Conservation (phyloP, 2,888 invertebrate genomes). For the Calliscelio sp. region DNA sequence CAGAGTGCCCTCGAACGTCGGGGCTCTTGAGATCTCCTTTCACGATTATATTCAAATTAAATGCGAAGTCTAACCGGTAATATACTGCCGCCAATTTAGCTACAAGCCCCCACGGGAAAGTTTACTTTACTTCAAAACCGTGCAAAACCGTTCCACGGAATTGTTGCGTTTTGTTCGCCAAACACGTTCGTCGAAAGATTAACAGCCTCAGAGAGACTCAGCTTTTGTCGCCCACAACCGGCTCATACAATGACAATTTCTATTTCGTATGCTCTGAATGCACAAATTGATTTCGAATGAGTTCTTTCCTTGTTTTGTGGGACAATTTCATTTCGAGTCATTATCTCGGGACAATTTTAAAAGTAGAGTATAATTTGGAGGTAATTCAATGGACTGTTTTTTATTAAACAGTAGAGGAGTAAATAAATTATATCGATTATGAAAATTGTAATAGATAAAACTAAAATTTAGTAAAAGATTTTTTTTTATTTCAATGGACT, state of each 20-base stretch:
- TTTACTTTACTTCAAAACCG: conserved; percentile 79
- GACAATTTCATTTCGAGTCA: too few species aligned
- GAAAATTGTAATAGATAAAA: too few species aligned
- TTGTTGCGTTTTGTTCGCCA: conserved; percentile 73
- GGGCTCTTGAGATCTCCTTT: conserved; percentile 84
- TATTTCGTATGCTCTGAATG: conserved; percentile 14
- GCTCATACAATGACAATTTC: conserved; percentile 29
- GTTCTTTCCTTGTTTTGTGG: background rate
- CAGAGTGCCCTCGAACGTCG: conserved; percentile 79
- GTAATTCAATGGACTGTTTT: too few species aligned
- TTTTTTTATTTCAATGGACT: too few species aligned
- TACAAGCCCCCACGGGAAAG: conserved; percentile 84
- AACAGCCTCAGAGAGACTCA: conserved; percentile 53
- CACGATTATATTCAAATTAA: conserved; percentile 86
- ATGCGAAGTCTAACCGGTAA: conserved; percentile 85
- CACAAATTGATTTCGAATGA: background rate
- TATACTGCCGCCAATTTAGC: conserved; percentile 86
- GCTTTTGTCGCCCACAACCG: conserved; percentile 34
- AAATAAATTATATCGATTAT: too few species aligned
- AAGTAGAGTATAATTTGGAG: too few species aligned
- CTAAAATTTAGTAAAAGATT: too few species aligned
- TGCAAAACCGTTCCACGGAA: conserved; percentile 68
- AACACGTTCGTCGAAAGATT: conserved; percentile 64
- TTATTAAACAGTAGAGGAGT: too few species aligned
- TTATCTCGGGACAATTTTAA: too few species aligned